phyloP scores from a whole-genome alignment of 2,888 invertebrate species.

The Brachyptera putata region DNA sequence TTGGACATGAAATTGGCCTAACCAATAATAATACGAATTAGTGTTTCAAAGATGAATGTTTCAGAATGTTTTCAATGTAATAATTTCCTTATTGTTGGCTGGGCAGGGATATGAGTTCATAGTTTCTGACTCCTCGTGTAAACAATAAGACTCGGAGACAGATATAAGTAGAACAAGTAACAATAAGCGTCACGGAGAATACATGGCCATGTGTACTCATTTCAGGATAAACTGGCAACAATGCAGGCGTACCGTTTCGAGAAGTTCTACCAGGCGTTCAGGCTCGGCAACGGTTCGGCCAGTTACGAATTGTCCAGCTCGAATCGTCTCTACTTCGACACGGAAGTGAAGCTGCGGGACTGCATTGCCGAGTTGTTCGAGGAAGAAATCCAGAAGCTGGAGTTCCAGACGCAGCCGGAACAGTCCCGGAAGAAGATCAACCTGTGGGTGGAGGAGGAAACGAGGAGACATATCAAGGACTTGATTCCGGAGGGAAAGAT shows the following conservation, averaged over 20 bases:
- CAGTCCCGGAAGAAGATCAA: slow-evolving; percentile 63
- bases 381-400: slow-evolving; percentile 42
- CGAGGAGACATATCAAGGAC: slow-evolving; percentile 71
- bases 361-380: slow-evolving; percentile 64
- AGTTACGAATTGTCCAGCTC: slow-evolving; percentile 71
- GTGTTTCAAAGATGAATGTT: too few species aligned
- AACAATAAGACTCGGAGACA: too few species aligned
- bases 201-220: too few species aligned
- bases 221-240: slow-evolving; percentile 63
- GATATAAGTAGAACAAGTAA: too few species aligned
- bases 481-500: slow-evolving; percentile 64
- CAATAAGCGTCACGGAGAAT: too few species aligned
- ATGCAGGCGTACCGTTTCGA: slow-evolving; percentile 70
- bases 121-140: too few species aligned
- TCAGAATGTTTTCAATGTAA: too few species aligned
- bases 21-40: too few species aligned
- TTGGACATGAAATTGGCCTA: too few species aligned
- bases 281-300: slow-evolving; percentile 50
- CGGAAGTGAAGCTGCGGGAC: slow-evolving; percentile 53
- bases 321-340: slow-evolving; percentile 71
- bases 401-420: slow-evolving; percentile 61
- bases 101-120: too few species aligned
- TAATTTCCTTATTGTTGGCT: too few species aligned
- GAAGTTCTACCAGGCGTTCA: slow-evolving; percentile 52
- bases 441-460: slow-evolving; percentile 69